These are phyloP conservation scores for Dimorphilus gyrociliatus DNA, from an alignment of 2,888 invertebrate genomes.

Conservation along the genomic window DNA sequence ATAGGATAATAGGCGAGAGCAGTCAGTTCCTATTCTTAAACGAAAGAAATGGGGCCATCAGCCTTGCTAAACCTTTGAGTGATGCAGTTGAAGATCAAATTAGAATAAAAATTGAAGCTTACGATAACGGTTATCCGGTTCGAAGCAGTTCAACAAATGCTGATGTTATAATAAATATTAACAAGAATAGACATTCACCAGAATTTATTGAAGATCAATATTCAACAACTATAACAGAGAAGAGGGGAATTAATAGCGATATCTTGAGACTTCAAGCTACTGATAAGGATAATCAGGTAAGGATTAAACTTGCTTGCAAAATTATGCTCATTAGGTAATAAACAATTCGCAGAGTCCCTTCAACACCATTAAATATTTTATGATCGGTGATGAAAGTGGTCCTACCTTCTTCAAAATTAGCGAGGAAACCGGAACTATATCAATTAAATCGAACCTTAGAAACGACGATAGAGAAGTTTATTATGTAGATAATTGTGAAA, in stretches of 20 bases:
- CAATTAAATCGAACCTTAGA: conserved; percentile 13
- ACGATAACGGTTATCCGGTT: conserved; percentile 10
- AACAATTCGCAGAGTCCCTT: conserved; percentile 16
- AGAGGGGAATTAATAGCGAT: conserved; percentile 7
- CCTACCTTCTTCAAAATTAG: conserved; percentile 18
- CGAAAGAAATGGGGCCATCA: neutral
- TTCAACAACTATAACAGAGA: conserved; percentile 14
- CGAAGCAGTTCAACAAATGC: conserved; percentile 8
- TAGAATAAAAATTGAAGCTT: conserved; percentile 7
- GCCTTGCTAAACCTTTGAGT: neutral
- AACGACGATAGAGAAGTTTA: conserved; percentile 13
- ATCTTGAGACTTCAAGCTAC: conserved; percentile 14
- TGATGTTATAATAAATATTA: conserved; percentile 8
- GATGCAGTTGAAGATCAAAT: conserved; percentile 6
- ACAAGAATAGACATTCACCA: conserved; percentile 8
- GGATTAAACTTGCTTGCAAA: conserved; percentile 1
- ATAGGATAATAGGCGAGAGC: conserved; percentile 2
- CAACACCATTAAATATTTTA: conserved; percentile 15
- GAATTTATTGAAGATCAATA: conserved; percentile 8
- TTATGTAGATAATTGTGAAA: conserved; percentile 1
- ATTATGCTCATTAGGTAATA: neutral
- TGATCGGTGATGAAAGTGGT: conserved; percentile 22
- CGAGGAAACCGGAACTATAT: conserved; percentile 12
- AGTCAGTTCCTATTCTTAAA: conserved; percentile 1
- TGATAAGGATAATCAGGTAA: conserved; percentile 11